Base-by-base conservation (phyloP, 2,113 vertebrate species). In the Gnathochromis pfefferi region DNA sequence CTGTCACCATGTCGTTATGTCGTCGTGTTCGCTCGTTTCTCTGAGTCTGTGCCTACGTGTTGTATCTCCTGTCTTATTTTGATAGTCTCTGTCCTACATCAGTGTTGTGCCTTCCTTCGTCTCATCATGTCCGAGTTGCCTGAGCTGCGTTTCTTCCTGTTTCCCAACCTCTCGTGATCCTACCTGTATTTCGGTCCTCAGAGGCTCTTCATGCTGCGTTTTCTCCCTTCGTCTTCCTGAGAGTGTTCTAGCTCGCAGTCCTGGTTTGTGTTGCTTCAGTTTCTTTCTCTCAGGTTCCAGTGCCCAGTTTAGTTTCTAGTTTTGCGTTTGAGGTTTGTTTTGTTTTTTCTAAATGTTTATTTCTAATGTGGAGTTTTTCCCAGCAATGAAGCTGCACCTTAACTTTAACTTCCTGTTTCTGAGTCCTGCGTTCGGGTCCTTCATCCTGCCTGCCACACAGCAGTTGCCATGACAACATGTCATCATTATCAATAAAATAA, bases 101-200 rank as follows among this genome's bases (percentile, higher is more conserved):
- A 1, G 57, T 33, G 57, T 60, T 60, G 26, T 17, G 14, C 1
- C 57, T 60, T 60, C 57, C 57, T 33, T 33, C 5, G 1, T 0
- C 57, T 60, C 28, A 60, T 60, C 57, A 6, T 31, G 26, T 31
- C 57, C 26, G 57, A 31, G 31, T 10, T 60, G 57, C 17, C 26
- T 31, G 8, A 31, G 57, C 57, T 31, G 57, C 26, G 5, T 60
- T 60, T 60, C 57, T 60, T 33, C 28, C 57, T 0, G 28, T 60
- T 10, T 4, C 57, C 7, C 57, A 19, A 19, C 58, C 8, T 33
- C 16, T 60, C 3, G 16, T 33, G 57, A 19, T 10, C 57, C 57
- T 0, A 60, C 16, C 58, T 7, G 5, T 33, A 17, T 60, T 60
- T 60, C 10, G 5, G 28, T 60, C 55, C 55, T 3, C 0, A 11